Base-by-base conservation (phyloP, 2,113 vertebrate species). In the Butorides virescens region DNA sequence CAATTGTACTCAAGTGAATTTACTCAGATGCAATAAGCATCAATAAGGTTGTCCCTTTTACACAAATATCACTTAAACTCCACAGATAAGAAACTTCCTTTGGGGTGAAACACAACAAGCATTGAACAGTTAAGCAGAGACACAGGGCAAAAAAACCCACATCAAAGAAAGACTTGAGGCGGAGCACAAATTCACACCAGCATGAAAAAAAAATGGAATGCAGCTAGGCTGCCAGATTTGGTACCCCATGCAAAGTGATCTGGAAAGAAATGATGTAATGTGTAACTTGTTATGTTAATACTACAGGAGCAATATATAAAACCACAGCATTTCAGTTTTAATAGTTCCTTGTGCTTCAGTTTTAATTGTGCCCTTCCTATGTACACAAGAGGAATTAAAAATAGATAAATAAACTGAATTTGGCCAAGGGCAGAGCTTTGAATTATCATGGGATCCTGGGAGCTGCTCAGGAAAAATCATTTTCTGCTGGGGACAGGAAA, bases 121-220 rank as follows among this genome's bases (percentile, higher is more conserved):
- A n/a, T 25, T 61, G 47, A 85, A 50, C 7, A 73, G 29, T 7
- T 39, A 68, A 86, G n/a, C 7, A 55, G 29, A 58, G 21, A 53
- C 9, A 75, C 58, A 23, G 3, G 13, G 11, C 7, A 22, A 14
- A 61, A 19, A 3, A 3, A 0, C 9, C 3, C 46, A 42, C 16
- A 52, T 15, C 4, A 42, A 46, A 76, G 7, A 77, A 84, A 78
- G 7, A 63, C 56, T 74, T 93, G 12, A 78, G 20, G 8, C 56
- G 95, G 26, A 85, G 14, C 10, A 67, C 49, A 18, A 79, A 77
- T 73, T 80, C 55, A 66, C 13, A 26, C 1, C 0, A 4, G 22
- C 7, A 65, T 27, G 5, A 74, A 49, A 63, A 62, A 70, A 71
- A 37, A 1, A 5, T 83, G 63, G 13, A 70, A 53, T 53, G 86